These are phyloP conservation scores for Drosophila quinaria DNA, from an alignment of 2,888 invertebrate species.

Conservation along the genomic window DNA sequence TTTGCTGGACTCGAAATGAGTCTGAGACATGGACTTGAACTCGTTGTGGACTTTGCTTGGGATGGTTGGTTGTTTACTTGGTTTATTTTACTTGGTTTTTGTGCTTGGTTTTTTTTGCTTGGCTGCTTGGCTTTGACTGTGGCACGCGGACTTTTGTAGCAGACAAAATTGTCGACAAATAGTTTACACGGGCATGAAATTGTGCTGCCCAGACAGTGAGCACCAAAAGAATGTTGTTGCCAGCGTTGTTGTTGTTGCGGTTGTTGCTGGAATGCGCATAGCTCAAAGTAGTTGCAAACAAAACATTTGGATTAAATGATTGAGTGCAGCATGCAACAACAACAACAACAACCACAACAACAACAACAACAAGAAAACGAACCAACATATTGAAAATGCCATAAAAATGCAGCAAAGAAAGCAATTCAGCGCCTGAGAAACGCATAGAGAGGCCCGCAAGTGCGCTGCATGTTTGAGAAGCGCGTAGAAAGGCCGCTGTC, in stretches of 20 bases:
- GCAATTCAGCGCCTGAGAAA: conserved; percentile 29
- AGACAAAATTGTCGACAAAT: conserved; percentile 85
- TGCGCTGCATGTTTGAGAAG: conserved; percentile 17
- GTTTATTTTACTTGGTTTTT: conserved; percentile 3
- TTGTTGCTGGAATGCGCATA: conserved; percentile 63
- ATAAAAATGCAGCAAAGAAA: conserved; percentile 44
- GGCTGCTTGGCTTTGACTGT: conserved; percentile 32
- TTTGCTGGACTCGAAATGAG: conserved; percentile 43
- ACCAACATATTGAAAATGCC: conserved; percentile 33
- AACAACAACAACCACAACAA: conserved; percentile 17
- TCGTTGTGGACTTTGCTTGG: not conserved
- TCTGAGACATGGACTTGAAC: conserved; percentile 14
- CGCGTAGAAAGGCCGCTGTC: conserved; percentile 18
- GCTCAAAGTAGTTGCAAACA: conserved; percentile 62
- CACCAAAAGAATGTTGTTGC: conserved; percentile 66
- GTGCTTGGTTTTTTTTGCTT: conserved; percentile 5
- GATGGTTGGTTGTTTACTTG: conserved; percentile 4
- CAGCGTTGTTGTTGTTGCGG: conserved; percentile 40
- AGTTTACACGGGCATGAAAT: conserved; percentile 84
- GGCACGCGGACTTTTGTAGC: conserved; percentile 80
- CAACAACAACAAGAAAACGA: not conserved
- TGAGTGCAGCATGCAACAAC: conserved; percentile 66
- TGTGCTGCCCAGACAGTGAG: conserved; percentile 63
- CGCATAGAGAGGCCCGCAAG: conserved; percentile 17
- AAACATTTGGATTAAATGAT: conserved; percentile 67